These are phyloP conservation scores for Ochotona curzoniae DNA, from an alignment of 2,113 vertebrate species.

Conservation along the genomic window DNA sequence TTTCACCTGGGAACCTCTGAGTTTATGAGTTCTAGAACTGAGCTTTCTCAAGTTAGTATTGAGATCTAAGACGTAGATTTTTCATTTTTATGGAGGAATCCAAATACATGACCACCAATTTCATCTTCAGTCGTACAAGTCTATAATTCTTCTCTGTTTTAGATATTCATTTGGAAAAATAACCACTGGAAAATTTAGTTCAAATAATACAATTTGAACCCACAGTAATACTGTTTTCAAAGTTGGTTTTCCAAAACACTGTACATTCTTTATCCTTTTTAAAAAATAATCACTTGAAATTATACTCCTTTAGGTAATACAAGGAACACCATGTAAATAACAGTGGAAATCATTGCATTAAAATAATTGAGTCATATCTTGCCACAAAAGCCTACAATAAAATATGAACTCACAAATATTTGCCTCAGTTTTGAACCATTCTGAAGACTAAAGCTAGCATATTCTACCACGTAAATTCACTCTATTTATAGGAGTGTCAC, in stretches of 20 bases:
- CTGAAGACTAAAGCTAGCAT: constrained; percentile 56
- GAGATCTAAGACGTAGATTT: not conserved
- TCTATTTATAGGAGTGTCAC: constrained; percentile 47
- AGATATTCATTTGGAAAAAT: constrained; percentile 23
- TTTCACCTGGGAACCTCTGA: not conserved
- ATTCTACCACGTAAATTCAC: constrained; percentile 63
- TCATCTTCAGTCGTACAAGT: not conserved
- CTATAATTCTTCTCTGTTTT: not conserved
- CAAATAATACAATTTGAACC: constrained; percentile 32
- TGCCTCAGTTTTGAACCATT: constrained; percentile 66
- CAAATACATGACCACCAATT: not conserved
- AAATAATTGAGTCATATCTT: constrained; percentile 61
- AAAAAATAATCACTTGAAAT: constrained; percentile 52
- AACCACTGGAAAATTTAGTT: constrained; percentile 23
- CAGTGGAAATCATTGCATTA: constrained; percentile 53
- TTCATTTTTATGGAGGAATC: not conserved
- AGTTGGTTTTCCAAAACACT: not conserved
- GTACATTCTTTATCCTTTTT: not conserved
- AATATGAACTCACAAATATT: constrained; percentile 33
- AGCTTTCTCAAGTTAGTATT: not conserved
- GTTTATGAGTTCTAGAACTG: not conserved
- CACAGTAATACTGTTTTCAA: constrained; percentile 8
- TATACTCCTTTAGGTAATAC: not conserved
- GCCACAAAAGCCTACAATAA: constrained; percentile 47
- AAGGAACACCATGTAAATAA: constrained; percentile 49